A percentile compares a stretch with the other conserved stretches of the same genome.
phyloP scores from a whole-genome alignment of 2,113 vertebrate genomes.

The Podiceps cristatus region DNA sequence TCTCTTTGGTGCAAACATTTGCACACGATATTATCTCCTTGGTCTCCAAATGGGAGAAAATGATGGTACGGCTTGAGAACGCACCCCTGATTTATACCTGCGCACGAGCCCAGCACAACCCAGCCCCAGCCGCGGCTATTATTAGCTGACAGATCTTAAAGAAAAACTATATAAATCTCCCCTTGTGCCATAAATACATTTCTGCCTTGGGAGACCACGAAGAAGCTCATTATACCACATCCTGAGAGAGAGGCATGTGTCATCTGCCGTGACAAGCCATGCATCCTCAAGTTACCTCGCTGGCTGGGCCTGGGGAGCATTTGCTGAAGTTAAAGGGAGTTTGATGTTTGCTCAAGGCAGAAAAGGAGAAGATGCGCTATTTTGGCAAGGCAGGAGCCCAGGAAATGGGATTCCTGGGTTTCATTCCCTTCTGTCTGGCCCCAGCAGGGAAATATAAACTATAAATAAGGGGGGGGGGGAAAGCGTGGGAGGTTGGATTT shows the following conservation, averaged over 20 bases:
- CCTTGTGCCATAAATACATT: constrained; percentile 78
- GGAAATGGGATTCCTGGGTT: background rate
- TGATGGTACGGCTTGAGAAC: constrained; percentile 12
- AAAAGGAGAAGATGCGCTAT: background rate
- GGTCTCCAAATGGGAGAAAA: constrained; percentile 27
- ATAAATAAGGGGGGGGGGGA: background rate
- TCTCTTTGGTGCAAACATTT: background rate
- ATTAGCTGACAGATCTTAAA: constrained; percentile 78
- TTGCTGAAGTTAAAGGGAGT: background rate
- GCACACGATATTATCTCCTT: background rate
- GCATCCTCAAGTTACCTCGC: constrained; percentile 74
- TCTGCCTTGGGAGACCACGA: constrained; percentile 74
- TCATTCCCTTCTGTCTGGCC: background rate
- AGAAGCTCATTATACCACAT: constrained; percentile 80
- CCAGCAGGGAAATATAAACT: background rate
- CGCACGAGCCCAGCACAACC: constrained; percentile 52
- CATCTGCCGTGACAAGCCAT: constrained; percentile 73
- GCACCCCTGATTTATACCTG: constrained; percentile 71
- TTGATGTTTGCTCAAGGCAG: background rate
- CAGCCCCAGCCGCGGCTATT: constrained; percentile 68
- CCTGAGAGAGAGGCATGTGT: constrained; percentile 78
- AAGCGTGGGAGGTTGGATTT: background rate
- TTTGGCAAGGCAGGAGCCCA: background rate
- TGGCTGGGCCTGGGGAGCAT: background rate
- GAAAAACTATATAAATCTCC: constrained; percentile 80